These are phyloP conservation scores for Epinotia demarniana DNA, from an alignment of 2,888 invertebrate genomes.

Conservation along the genomic window DNA sequence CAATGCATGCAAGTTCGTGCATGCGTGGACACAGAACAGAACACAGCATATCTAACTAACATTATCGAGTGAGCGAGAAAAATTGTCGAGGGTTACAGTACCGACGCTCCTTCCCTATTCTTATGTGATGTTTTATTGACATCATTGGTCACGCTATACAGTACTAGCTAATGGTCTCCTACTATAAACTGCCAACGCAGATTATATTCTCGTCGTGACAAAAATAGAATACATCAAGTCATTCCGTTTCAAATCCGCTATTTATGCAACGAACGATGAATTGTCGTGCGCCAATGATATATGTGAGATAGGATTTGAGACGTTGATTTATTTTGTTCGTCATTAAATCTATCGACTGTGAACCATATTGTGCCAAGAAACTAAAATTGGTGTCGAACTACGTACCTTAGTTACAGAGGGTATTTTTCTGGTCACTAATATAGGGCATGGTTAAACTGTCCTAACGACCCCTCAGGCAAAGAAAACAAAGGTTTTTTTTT, in stretches of 20 bases:
- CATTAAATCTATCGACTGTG: not conserved
- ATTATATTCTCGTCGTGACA: constrained; percentile 28
- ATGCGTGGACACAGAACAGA: too few species aligned
- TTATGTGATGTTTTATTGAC: not conserved
- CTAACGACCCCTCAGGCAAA: too few species aligned
- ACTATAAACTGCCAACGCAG: constrained; percentile 6
- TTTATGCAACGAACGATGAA: constrained; percentile 28
- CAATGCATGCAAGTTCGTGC: too few species aligned
- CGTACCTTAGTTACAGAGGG: not conserved
- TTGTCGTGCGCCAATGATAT: constrained; percentile 21
- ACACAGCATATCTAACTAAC: too few species aligned
- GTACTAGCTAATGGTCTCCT: not conserved
- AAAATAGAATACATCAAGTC: constrained; percentile 22
- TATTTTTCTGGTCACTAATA: too few species aligned
- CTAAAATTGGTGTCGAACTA: not conserved
- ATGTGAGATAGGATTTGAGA: not conserved
- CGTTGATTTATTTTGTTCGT: constrained; percentile 29
- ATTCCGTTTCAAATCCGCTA: constrained; percentile 22
- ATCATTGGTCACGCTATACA: not conserved
- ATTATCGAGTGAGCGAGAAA: too few species aligned
- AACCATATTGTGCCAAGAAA: not conserved
- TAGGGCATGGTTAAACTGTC: too few species aligned
- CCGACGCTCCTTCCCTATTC: not conserved
- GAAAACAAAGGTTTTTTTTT: too few species aligned
- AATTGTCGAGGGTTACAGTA: too few species aligned